Evolutionary conservation across 2,888 invertebrate species (phyloP), one percentile per base, ranked within the genome.

Genomic region (Drosophila recens): DNA sequence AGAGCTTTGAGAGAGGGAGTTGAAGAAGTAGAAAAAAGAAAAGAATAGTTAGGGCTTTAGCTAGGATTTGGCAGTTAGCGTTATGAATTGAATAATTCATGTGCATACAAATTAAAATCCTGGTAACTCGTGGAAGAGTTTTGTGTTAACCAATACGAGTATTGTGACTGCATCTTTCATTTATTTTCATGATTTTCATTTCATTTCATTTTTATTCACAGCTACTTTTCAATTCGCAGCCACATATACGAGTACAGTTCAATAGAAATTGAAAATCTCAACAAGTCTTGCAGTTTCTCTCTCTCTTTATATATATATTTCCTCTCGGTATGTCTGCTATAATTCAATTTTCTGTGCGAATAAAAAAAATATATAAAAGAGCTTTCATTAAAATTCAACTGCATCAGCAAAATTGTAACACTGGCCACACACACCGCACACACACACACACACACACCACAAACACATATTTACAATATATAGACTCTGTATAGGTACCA

Each of bases 371-470:
- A n/a, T n/a, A 57, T 66, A 77, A 78, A 75, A 74, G 56, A 54
- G 68, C 71, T 86, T 90, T 89, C 86, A 86, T 86, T 86, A 89
- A 90, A 86, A 90, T 90, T 88, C 86, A 86, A 86, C 81, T 83
- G 87, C 89, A 86, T 86, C 89, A 90, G 90, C 87, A 86, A 82
- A 87, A 85, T 82, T 84, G 86, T 87, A 71, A 75, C 78, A 67
- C 64, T 75, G 67, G 54, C 69, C 82, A 57, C 67, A 64, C 57
- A 75, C 56, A 67, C 49, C 51, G 38, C 56, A 58, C 48, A 45
- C 40, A 71, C 48, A 67, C n/a, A n/a, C 23, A 46, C 46, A 46
- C 20, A 34, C 10, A 30, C 17, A 66, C 20, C 34, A 67, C 20
- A 43, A n/a, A 38, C 43, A 61, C 6, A 43, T 23, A 20, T 46